Conservation (phyloP, 2,113 vertebrate species). For the Neogale vison region DNA sequence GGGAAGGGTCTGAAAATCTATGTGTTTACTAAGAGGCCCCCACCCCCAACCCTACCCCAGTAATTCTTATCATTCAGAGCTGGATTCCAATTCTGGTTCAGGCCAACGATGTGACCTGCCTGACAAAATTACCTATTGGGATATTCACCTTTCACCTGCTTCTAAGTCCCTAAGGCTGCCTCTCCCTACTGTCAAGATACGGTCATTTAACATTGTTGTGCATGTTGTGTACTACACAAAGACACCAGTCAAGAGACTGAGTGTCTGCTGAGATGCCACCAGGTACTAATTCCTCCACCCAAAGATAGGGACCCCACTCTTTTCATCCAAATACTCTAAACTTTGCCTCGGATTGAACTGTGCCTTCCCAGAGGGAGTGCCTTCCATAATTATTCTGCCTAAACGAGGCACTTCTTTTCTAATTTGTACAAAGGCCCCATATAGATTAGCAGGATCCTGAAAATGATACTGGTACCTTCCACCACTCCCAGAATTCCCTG, state of each 20-base stretch:
- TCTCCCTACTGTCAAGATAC: not conserved
- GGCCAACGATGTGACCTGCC: not conserved
- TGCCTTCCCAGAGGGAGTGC: not conserved
- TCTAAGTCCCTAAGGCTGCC: not conserved
- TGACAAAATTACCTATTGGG: not conserved
- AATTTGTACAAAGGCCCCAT: not conserved
- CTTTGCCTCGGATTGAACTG: not conserved
- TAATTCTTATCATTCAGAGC: not conserved
- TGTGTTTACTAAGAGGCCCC: not conserved
- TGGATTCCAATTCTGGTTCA: not conserved
- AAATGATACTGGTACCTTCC: not conserved
- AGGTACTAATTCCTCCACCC: not conserved
- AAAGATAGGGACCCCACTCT: not conserved
- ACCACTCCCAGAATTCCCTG: not conserved
- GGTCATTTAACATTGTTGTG: not conserved
- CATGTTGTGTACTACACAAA: not conserved
- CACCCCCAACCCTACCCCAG: accelerated
- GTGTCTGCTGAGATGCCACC: not conserved
- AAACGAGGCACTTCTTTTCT: not conserved
- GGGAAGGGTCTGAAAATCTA: not conserved
- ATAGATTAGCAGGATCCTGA: not conserved
- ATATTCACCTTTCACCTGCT: not conserved
- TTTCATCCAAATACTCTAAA: not conserved
- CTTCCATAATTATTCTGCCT: not conserved
- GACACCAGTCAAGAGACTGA: not conserved